Base-by-base conservation (phyloP, 2,888 invertebrate species). In the Drosophila vallismaia region DNA sequence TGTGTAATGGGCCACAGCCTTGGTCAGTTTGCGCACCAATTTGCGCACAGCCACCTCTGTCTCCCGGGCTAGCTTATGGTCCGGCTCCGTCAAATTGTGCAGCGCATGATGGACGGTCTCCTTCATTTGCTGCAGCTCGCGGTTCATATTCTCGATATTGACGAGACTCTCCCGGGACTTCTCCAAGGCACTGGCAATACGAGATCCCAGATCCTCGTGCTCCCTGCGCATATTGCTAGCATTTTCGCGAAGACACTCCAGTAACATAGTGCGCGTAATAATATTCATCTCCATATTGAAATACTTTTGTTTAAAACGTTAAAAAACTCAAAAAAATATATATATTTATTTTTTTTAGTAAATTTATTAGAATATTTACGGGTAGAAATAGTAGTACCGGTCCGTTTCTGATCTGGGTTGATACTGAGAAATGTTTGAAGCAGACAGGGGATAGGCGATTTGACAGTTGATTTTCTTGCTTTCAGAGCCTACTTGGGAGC, bases 181-280 rank as follows among this genome's bases (percentile, higher is more conserved):
- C 0, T 12, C 40, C 24, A 86, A n/a, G 6, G 66, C 58, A 40
- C 29, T n/a, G 3, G 36, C 2, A 3, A 82, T 76, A 38, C 78
- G 76, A 0, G 56, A 44, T 1, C 42, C 52, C 10, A 74, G 19
- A 0, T 38, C 12, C 4, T 58, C 12, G 7, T 86, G 70, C n/a
- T 72, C 74, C 0, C 36, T 24, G 0, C 77, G 62, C 54, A 64
- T 64, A 28, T 82, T 82, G 4, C 52, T 4, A 0, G 72, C 56
- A 56, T 86, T 80, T 38, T 82, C 86, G 5, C 46, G 48, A 2
- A 75, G 49, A 49, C 86, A 77, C 0, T 70, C 44, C 36, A 86
- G 7, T 0, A 64, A 0, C 40, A 70, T 66, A 0, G 56, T 4
- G 1, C 67, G 71, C 4, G 49, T 12, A 3, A 55, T 64, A 9